Percentiles rank a stretch among this genome's conserved stretches.
Conservation (phyloP, 2,888 invertebrate genomes). For the Cerastis leucographa region DNA sequence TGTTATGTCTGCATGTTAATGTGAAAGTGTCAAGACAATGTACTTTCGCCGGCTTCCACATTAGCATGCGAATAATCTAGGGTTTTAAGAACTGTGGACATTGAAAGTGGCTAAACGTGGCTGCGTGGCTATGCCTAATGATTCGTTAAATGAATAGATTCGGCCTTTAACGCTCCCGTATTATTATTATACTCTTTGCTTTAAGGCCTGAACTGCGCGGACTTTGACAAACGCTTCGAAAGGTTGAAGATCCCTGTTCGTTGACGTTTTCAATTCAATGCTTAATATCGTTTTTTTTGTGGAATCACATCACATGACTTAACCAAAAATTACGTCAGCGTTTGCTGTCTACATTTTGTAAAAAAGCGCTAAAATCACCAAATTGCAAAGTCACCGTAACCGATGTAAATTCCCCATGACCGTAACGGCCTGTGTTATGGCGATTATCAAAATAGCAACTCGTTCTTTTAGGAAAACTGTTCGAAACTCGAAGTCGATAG, state of each 20-base stretch:
- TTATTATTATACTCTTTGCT: no score
- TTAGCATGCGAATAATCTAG: conserved; percentile 78
- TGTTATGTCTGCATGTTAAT: conserved; percentile 76
- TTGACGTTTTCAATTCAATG: neutral
- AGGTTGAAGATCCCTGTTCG: conserved; percentile 8
- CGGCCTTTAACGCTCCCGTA: neutral
- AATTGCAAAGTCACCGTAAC: conserved; percentile 17
- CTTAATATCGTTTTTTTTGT: neutral
- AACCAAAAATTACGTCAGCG: neutral
- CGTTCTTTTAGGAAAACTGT: neutral
- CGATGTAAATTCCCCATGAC: conserved; percentile 22
- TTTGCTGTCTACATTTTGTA: neutral
- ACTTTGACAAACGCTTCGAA: conserved; percentile 9
- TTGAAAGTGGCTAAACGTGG: conserved; percentile 45
- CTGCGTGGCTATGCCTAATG: conserved; percentile 45
- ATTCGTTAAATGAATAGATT: conserved; percentile 23
- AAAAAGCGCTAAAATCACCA: neutral
- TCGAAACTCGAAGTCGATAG: no score
- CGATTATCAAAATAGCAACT: conserved; percentile 8
- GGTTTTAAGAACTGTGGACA: conserved; percentile 56
- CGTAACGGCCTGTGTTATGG: neutral
- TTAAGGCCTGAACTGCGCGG: neutral
- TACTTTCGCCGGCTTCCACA: conserved; percentile 77
- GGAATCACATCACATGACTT: neutral
- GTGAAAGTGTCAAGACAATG: conserved; percentile 83